phyloP scores from a whole-genome alignment of 2,888 invertebrate species.

The Sclerodermus sp. region DNA sequence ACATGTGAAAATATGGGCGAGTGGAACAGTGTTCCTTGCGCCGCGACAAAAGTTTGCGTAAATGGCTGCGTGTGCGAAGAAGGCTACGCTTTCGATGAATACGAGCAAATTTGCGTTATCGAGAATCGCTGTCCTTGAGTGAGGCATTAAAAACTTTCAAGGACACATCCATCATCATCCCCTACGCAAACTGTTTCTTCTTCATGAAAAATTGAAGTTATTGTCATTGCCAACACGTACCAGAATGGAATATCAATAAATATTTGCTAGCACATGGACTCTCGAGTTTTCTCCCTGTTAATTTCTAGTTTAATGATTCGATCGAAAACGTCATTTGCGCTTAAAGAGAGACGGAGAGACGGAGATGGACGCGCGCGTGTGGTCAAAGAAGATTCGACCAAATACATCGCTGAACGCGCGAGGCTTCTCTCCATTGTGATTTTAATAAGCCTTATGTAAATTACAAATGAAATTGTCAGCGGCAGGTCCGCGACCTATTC shows the following conservation, averaged over 20 bases:
- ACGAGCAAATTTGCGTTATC: conserved; percentile 6
- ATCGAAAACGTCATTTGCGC: too few species aligned
- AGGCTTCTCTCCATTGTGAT: conserved; percentile 33
- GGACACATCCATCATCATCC: too few species aligned
- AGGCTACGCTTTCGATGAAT: conserved; percentile 24
- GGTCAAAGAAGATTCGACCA: neutral
- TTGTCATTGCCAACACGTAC: neutral
- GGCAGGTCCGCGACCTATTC: conserved; percentile 43
- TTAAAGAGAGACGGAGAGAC: neutral
- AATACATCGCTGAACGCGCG: too few species aligned
- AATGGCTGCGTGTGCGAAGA: conserved; percentile 31
- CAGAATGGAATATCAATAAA: too few species aligned
- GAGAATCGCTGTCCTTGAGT: neutral
- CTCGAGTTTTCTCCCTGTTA: too few species aligned
- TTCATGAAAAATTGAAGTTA: neutral
- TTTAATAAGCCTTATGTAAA: conserved; percentile 49
- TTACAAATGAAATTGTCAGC: conserved; percentile 52
- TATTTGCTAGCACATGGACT: too few species aligned
- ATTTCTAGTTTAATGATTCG: too few species aligned
- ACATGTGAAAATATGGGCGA: conserved; percentile 28
- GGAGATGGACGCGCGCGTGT: neutral
- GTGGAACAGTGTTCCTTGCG: conserved; percentile 21
- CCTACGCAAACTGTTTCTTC: neutral
- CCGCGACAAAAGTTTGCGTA: conserved; percentile 22
- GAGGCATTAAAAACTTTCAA: neutral